Evolutionary conservation across 23 tunicate genomes (phyloP).

Genomic region (Aplidium turbinatum): DNA sequence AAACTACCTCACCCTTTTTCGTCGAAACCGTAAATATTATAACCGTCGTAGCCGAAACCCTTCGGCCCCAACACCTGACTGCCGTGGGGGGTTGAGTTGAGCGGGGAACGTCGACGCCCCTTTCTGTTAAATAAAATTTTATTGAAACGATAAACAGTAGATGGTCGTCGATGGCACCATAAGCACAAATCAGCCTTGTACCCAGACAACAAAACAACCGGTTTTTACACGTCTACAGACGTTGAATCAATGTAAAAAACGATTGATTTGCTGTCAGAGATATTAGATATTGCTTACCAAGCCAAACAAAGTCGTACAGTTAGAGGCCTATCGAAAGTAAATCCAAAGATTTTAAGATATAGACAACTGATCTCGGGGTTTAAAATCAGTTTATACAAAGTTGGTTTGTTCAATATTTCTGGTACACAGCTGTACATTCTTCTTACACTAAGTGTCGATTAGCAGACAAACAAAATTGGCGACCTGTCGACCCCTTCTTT

Average conservation of each 20-base stretch:
- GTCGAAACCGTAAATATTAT: slow-evolving; percentile 68
- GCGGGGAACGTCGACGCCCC: slow-evolving; percentile 56
- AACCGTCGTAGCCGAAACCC: slow-evolving; percentile 83
- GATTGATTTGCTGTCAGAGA: not conserved
- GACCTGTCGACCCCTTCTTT: slow-evolving; percentile 70
- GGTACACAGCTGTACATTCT: not conserved
- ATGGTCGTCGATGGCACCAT: too few species aligned
- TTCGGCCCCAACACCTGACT: slow-evolving; percentile 66
- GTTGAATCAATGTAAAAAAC: not conserved
- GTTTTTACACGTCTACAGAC: too few species aligned
- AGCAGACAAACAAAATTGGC: not conserved
- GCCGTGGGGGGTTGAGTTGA: slow-evolving; percentile 71
- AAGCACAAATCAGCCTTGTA: too few species aligned
- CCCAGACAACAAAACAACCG: too few species aligned
- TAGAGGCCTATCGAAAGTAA: too few species aligned
- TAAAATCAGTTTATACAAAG: not conserved
- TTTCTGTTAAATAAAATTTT: slow-evolving; percentile 45
- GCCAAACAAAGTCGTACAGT: too few species aligned
- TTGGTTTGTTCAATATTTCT: too few species aligned
- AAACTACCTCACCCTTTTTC: slow-evolving; percentile 71
- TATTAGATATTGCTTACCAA: not conserved
- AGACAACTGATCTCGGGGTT: not conserved
- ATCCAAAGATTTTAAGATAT: not conserved
- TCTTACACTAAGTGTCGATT: not conserved
- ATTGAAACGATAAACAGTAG: too few species aligned